These are phyloP conservation scores for Danio tinwini DNA, from an alignment of 2,797 vertebrate species.

Conservation along the genomic window DNA sequence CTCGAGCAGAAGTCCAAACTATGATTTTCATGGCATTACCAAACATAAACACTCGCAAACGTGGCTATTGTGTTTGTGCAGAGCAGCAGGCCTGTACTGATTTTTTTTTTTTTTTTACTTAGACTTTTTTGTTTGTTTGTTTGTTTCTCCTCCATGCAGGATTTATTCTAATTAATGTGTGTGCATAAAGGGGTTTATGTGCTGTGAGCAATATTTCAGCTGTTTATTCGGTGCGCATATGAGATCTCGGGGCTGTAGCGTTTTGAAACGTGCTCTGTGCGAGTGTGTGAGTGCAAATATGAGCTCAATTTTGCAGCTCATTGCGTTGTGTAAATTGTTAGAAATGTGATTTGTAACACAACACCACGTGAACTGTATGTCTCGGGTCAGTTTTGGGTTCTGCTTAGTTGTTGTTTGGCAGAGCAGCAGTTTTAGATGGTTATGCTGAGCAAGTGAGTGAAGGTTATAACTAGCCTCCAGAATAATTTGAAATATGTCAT, in stretches of 20 bases:
- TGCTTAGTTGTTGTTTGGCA: no score
- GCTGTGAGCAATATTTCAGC: slow-evolving; percentile 25
- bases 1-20: neutral
- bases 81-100: neutral
- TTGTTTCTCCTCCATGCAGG: slow-evolving; percentile 24
- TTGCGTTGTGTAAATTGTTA: neutral
- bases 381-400: neutral
- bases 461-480: no score
- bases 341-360: neutral
- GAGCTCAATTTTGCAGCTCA: neutral
- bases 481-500: no score
- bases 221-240: neutral
- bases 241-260: slow-evolving; percentile 3
- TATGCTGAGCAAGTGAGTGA: neutral
- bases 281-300: neutral
- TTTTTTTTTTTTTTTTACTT: neutral
- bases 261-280: neutral
- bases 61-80: slow-evolving; percentile 12
- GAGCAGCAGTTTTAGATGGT: neutral
- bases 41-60: slow-evolving; percentile 4
- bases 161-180: slow-evolving; percentile 28
- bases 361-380: neutral
- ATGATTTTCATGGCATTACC: neutral
- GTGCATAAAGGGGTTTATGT: slow-evolving; percentile 15
- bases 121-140: neutral